Evolutionary conservation across 2,113 vertebrate genomes (phyloP), one percentile per base, ranked within the genome.

Genomic region (Elaphurus davidianus): DNA sequence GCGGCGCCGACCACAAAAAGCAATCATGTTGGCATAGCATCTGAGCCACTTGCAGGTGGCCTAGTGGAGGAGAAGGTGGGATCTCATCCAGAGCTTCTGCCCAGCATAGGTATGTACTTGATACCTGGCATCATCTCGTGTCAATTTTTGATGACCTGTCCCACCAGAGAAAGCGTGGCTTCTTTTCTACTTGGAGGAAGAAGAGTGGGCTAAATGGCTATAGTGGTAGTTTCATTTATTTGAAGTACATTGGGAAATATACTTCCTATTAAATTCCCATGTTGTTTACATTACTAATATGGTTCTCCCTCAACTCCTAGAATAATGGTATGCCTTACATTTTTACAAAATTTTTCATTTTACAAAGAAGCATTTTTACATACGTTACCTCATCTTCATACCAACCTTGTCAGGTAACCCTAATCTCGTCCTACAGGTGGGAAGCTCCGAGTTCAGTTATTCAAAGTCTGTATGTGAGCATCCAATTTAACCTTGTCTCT

Each of bases 41-140:
- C 97, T 19, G 98, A 99, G 97, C 98, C 95, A 13, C 40, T 96
- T 33, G 98, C 79, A 0, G 60, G 82, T 91, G 94, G 94, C 25
- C 90, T 55, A 82, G 96, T 96, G 3, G 98, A 99, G 97, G 99
- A 99, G n/a, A 98, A 98, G 57, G 43, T 98, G 83, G 98, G 98
- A 93, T 96, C 98, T 4, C 94, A 97, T 62, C 98, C 97, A 97
- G 99, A 99, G 57, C 98, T 96, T 94, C 98, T 97, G 5, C 98
- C 98, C 85, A 98, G 98, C 86, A 91, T 99, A 98, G 99, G 99
- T 99, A 98, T 97, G 99, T 99, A 96, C 54, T 30, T 60, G 19
- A 64, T 86, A 52, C 97, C 83, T 97, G 88, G 43, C 54, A 83
- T 92, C 95, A 84, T 87, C 94, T 81, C 60, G 0, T 94, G 81